Percentiles rank a stretch among this genome's conserved stretches.
These are phyloP conservation scores for Falco peregrinus DNA, from an alignment of 2,797 vertebrate genomes.

Conservation along the genomic window DNA sequence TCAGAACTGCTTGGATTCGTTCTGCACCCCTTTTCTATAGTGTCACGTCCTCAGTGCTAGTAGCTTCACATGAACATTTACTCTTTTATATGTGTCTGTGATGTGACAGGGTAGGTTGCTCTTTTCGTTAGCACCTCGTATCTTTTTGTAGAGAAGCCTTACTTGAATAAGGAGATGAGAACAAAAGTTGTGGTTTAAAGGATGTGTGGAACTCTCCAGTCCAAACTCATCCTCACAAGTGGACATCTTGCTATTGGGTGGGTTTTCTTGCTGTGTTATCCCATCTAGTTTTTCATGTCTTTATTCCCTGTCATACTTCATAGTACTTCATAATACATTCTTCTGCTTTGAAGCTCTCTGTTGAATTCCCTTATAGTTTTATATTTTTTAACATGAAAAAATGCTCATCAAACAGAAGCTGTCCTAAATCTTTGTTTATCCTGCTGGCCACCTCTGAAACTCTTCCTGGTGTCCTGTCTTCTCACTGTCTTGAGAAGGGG, in stretches of 20 bases:
- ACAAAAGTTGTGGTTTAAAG: rapidly evolving
- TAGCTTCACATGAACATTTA: rapidly evolving
- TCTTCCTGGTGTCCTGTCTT: rapidly evolving
- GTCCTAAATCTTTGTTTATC: not conserved
- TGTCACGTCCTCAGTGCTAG: rapidly evolving
- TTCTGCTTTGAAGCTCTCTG: not conserved
- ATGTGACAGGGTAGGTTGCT: rapidly evolving
- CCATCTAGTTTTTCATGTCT: not conserved
- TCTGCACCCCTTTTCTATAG: rapidly evolving
- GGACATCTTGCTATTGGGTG: rapidly evolving
- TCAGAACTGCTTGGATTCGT: rapidly evolving
- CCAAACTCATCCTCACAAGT: rapidly evolving
- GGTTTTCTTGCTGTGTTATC: rapidly evolving
- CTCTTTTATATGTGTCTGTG: rapidly evolving
- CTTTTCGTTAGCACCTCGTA: rapidly evolving
- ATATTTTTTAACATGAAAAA: not conserved
- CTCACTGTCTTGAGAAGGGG: rapidly evolving
- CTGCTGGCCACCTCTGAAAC: rapidly evolving
- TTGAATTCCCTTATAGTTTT: rapidly evolving
- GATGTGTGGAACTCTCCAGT: rapidly evolving
- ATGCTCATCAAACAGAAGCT: not conserved
- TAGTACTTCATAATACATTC: too few species aligned
- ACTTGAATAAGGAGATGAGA: not conserved
- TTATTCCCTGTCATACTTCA: rapidly evolving
- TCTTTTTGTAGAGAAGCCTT: not conserved